Conservation (phyloP, 1,140 invertebrate genomes). For the Lasioglossum albipes region DNA sequence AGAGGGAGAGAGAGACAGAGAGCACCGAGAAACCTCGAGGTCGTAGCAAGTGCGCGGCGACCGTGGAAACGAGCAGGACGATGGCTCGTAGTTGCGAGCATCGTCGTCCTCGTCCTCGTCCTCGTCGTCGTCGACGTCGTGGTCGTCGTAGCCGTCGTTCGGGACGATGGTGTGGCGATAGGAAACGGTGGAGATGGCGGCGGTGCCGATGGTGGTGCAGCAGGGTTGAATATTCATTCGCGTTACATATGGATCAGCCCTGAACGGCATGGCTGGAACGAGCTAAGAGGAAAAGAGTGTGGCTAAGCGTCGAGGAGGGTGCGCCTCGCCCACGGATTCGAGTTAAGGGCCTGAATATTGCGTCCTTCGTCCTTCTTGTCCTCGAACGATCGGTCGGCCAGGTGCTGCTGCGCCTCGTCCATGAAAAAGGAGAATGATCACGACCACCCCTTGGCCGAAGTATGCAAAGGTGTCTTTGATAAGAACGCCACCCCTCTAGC, state of each 20-base stretch:
- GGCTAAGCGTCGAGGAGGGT: conserved; percentile 44
- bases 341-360: conserved; percentile 61
- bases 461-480: conserved; percentile 41
- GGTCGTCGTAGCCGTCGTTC: conserved; percentile 31
- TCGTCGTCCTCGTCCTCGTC: not conserved
- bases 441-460: not conserved
- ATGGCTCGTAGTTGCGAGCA: conserved; percentile 39
- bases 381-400: conserved; percentile 9
- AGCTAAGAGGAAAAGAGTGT: conserved; percentile 56
- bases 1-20: not conserved
- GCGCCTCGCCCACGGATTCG: conserved; percentile 43
- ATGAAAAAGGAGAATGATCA: conserved; percentile 34
- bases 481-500: not conserved
- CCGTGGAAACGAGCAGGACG: conserved; percentile 38
- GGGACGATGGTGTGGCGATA: conserved; percentile 56
- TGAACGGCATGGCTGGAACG: conserved; percentile 60
- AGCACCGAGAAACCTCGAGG: not conserved
- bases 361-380: conserved; percentile 19
- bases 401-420: conserved; percentile 11
- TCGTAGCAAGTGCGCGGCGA: conserved; percentile 16
- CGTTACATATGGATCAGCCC: conserved; percentile 79
- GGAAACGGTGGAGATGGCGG: conserved; percentile 52
- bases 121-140: not conserved
- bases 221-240: conserved; percentile 79
- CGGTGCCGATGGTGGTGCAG: conserved; percentile 43